These are phyloP conservation scores for Eutolmus rufibarbis DNA, from an alignment of 2,888 invertebrate species.

Conservation along the genomic window DNA sequence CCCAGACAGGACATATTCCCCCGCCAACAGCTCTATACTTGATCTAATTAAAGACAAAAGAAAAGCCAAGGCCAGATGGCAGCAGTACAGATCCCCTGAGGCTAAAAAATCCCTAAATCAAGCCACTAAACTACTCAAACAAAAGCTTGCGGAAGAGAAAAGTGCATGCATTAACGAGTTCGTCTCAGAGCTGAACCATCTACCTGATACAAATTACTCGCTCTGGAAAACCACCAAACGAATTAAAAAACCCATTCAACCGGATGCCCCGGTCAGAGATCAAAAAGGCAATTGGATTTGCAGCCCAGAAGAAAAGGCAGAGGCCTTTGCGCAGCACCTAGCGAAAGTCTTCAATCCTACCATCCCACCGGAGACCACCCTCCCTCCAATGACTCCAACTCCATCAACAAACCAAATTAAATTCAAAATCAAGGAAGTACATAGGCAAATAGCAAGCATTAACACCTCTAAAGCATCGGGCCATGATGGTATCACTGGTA, in stretches of 20 bases:
- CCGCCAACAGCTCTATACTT: neutral
- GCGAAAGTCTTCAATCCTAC: neutral
- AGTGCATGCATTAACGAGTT: neutral
- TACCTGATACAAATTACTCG: neutral
- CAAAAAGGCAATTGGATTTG: neutral
- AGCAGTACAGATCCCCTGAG: neutral
- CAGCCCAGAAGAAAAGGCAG: neutral
- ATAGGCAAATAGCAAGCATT: neutral
- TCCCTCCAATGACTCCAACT: neutral
- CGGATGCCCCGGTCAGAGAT: neutral
- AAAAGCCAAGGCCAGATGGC: neutral
- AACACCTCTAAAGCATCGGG: neutral
- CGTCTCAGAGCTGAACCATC: neutral
- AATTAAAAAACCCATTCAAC: neutral
- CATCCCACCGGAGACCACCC: neutral
- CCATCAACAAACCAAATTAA: neutral
- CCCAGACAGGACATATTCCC: neutral
- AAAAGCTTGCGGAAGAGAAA: neutral
- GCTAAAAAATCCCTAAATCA: neutral
- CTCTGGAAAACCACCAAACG: slow-evolving; percentile 2
- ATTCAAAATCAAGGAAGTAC: neutral
- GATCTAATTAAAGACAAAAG: neutral
- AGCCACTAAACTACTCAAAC: neutral
- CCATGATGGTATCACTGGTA: neutral
- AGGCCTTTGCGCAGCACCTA: neutral